Conservation (phyloP, 1,140 invertebrate genomes). For the Zophobas atratus region DNA sequence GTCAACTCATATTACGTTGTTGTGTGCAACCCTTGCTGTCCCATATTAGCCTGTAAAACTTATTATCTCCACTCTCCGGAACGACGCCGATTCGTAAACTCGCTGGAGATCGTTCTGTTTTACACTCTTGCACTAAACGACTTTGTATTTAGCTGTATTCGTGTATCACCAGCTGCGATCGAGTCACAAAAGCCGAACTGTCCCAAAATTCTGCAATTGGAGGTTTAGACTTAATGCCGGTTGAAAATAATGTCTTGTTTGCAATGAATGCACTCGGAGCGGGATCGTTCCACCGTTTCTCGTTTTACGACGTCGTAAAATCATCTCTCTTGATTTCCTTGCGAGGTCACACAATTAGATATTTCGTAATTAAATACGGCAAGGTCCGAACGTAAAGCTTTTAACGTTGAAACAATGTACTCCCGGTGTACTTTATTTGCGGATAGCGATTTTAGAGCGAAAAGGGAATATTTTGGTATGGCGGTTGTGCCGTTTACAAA, state of each 20-base stretch:
- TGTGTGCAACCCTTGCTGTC: constrained; percentile 35
- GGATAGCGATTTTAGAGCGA: constrained; percentile 14
- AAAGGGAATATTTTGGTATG: constrained; percentile 35
- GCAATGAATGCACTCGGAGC: constrained; percentile 14
- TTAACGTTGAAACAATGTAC: constrained; percentile 46
- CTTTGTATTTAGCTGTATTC: not conserved
- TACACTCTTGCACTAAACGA: not conserved
- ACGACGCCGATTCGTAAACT: constrained; percentile 29
- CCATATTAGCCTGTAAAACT: constrained; percentile 53
- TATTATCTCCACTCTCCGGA: constrained; percentile 50
- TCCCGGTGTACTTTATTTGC: constrained; percentile 28
- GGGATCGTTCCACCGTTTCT: not conserved
- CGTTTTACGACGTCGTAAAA: constrained; percentile 38
- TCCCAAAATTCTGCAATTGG: no score
- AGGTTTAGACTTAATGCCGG: constrained; percentile 2
- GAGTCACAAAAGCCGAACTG: not conserved
- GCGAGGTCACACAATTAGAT: constrained; percentile 26
- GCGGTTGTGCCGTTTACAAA: constrained; percentile 61
- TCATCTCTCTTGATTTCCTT: constrained; percentile 40
- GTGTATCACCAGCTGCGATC: not conserved
- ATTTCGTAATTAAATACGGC: constrained; percentile 35
- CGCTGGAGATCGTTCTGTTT: not conserved
- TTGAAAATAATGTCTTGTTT: constrained; percentile 22
- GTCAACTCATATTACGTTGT: constrained; percentile 55
- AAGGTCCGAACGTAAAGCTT: constrained; percentile 24